Conservation (phyloP, 1,140 invertebrate species). For the Sesamia nonagrioides region DNA sequence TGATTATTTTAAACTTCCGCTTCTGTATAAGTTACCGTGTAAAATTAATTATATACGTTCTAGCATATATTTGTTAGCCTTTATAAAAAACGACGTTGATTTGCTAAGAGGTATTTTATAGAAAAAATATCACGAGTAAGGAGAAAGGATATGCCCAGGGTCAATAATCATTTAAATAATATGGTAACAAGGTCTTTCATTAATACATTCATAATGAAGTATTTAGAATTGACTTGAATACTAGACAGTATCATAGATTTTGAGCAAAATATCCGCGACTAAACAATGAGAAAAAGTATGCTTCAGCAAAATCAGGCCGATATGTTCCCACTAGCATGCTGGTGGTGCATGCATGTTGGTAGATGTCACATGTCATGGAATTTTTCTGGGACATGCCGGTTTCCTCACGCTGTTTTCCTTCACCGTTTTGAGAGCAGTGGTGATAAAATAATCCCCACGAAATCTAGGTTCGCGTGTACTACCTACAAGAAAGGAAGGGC, state of each 20-base stretch:
- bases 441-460: no score
- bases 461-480: no score
- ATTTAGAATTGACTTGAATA: not conserved
- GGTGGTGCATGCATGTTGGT: no score
- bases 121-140: slow-evolving; percentile 6
- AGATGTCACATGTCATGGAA: no score
- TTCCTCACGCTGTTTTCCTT: no score
- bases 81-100: not conserved
- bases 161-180: not conserved
- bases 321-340: no score
- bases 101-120: not conserved
- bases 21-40: slow-evolving; percentile 13
- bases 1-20: slow-evolving; percentile 37
- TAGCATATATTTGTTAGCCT: not conserved
- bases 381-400: no score
- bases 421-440: no score
- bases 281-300: no score
- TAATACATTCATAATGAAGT: not conserved
- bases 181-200: not conserved
- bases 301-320: no score
- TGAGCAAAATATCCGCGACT: no score
- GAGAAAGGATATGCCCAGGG: not conserved
- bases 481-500: no score
- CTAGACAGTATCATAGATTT: not conserved
- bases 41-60: slow-evolving; percentile 25